phyloP scores from a whole-genome alignment of 2,888 invertebrate genomes.

The Linhomoeus sp. region DNA sequence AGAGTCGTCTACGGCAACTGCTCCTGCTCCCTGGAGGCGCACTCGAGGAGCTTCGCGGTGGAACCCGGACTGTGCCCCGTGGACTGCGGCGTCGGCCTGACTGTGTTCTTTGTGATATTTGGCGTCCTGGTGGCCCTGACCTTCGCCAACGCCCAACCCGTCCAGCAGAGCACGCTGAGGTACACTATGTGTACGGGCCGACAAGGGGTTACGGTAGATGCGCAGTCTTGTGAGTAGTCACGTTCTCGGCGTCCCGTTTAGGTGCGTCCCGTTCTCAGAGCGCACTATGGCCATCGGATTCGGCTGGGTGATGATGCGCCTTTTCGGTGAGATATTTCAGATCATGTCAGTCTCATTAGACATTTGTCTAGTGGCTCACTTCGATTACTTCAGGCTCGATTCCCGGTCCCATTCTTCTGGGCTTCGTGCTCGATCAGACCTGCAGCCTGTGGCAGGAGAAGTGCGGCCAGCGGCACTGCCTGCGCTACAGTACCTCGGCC shows the following conservation, averaged over 20 bases:
- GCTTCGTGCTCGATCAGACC: constrained; percentile 2
- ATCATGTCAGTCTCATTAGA: no score
- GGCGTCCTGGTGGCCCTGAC: constrained; percentile 22
- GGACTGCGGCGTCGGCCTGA: constrained; percentile 17
- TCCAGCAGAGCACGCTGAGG: constrained; percentile 16
- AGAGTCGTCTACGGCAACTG: no score
- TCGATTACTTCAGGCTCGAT: constrained; percentile 4
- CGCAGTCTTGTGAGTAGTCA: no score
- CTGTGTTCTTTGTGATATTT: constrained; percentile 17
- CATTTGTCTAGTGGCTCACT: no score
- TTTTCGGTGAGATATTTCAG: constrained; percentile 15
- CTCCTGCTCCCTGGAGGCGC: no score
- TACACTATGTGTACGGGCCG: no score
- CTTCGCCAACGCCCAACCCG: constrained; percentile 23
- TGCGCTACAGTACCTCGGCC: background rate
- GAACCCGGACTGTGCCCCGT: constrained; percentile 13
- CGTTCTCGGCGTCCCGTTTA: no score
- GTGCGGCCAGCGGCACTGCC: constrained; percentile 1
- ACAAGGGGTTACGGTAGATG: no score
- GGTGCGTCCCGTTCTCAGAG: constrained; percentile 22
- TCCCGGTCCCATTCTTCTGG: constrained; percentile 5
- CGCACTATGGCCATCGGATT: constrained; percentile 23
- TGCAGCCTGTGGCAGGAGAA: constrained; percentile 2
- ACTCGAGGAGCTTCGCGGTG: no score
- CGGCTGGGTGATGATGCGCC: constrained; percentile 23